Percentiles rank a stretch among this genome's conserved stretches.
These are phyloP conservation scores for Campoplex nolae DNA, from an alignment of 2,888 invertebrate species.

Conservation along the genomic window DNA sequence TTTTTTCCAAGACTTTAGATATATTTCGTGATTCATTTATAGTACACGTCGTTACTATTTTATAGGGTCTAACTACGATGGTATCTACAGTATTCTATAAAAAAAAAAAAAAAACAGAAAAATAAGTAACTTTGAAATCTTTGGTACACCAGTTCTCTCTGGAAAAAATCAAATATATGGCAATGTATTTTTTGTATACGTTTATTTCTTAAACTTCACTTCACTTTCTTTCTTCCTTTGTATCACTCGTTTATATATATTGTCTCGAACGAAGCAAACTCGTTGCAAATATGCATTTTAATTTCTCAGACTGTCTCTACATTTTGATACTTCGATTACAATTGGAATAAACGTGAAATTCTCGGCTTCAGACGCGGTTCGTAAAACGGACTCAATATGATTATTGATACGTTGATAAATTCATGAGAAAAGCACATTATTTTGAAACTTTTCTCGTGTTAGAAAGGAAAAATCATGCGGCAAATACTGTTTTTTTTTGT, in stretches of 20 bases:
- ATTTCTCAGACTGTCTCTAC: slow-evolving; percentile 55
- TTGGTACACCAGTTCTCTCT: not conserved
- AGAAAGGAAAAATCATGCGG: not conserved
- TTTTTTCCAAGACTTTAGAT: not conserved
- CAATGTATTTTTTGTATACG: slow-evolving; percentile 35
- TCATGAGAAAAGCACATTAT: slow-evolving; percentile 20
- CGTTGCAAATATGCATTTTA: slow-evolving; percentile 57
- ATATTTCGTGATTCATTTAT: not conserved
- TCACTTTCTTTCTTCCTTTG: slow-evolving; percentile 34
- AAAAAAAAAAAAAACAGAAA: not conserved
- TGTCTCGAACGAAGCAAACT: slow-evolving; percentile 70
- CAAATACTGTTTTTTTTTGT: not conserved
- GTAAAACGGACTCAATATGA: not conserved
- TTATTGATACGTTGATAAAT: slow-evolving; percentile 15
- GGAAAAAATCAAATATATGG: slow-evolving; percentile 4
- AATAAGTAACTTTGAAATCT: not conserved
- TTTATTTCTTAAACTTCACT: slow-evolving; percentile 43
- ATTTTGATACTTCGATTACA: slow-evolving; percentile 27
- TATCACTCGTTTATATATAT: slow-evolving; percentile 68
- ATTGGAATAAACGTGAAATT: slow-evolving; percentile 9
- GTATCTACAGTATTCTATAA: not conserved
- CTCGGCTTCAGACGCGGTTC: not conserved
- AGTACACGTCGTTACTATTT: not conserved
- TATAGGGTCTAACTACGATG: not conserved
- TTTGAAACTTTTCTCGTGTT: not conserved